Evolutionary conservation across 2,113 vertebrate species (phyloP), one percentile per base, ranked within the genome.

Genomic region (Microcebus tavaratra): DNA sequence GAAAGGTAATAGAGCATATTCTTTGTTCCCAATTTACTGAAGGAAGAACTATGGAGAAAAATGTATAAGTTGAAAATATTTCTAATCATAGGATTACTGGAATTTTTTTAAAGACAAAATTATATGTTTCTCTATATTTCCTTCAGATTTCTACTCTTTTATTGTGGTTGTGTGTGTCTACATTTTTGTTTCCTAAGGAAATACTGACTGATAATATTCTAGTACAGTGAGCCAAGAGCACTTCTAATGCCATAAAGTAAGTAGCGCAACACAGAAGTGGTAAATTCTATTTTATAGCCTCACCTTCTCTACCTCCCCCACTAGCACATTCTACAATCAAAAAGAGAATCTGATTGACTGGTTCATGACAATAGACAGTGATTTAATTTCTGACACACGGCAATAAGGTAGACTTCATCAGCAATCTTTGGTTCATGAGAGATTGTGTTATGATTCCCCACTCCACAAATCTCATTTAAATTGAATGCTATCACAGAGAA

Each of bases 401-500:
- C 72, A 79, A 90, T 88, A 95, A 96, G 70, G 80, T 68, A 90
- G 29, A 94, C 89, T 97, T 97, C 88, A 97, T 11, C 96, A 97
- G 67, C 81, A 98, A 95, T 90, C 96, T 89, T 84, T 3, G 8
- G n/a, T 87, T 59, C 61, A 23, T 65, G 36, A 72, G 95, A 96
- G 57, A 67, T 9, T 92, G 50, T 31, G 96, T 98, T 96, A 96
- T 67, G 48, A 96, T 90, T 68, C 57, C 82, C 48, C 21, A 95
- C 81, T 94, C 67, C 39, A 67, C 92, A 98, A 97, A 98, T 97
- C 85, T 98, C 93, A 98, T 98, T 97, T 98, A 95, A 98, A 97
- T 45, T 0, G 0, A 98, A 96, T 80, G 90, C 82, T 96, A 31
- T 65, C 82, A 94, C 59, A 61, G 83, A 98, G 91, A 42, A 93